A percentile compares a stretch with the other conserved stretches of the same genome.
phyloP scores from a whole-genome alignment of 1,140 invertebrate genomes.

The Drosophila ambigua region DNA sequence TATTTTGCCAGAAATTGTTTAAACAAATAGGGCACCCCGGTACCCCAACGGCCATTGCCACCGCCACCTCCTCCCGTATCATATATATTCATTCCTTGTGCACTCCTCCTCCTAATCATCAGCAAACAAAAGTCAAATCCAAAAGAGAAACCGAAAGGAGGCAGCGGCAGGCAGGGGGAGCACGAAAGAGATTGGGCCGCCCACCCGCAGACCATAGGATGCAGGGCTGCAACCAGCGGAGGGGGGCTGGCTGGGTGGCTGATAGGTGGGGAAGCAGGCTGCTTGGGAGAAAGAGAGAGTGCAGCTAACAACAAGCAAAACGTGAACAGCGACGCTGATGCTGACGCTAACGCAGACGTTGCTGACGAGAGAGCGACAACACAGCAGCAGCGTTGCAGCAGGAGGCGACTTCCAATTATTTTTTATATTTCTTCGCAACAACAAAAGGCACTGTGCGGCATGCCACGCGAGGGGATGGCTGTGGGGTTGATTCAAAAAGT shows the following conservation, averaged over 20 bases:
- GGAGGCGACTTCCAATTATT: slow-evolving; percentile 75
- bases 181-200: slow-evolving; percentile 51
- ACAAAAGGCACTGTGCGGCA: slow-evolving; percentile 63
- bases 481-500: slow-evolving; percentile 50
- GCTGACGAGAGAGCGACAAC: slow-evolving; percentile 42
- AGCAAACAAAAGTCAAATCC: slow-evolving; percentile 81
- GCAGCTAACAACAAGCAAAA: slow-evolving; percentile 77
- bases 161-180: slow-evolving; percentile 8
- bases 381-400: slow-evolving; percentile 59
- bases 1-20: slow-evolving; percentile 32
- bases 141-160: slow-evolving; percentile 61
- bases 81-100: neutral
- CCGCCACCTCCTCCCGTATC: neutral
- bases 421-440: slow-evolving; percentile 74
- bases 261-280: neutral
- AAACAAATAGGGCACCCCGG: slow-evolving; percentile 35
- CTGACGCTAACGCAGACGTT: slow-evolving; percentile 15
- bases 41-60: no score
- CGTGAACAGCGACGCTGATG: slow-evolving; percentile 55
- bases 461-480: neutral
- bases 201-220: neutral
- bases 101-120: slow-evolving; percentile 60
- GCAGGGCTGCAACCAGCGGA: slow-evolving; percentile 1
- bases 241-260: neutral
- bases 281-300: slow-evolving; percentile 6